Evolutionary conservation across 2,888 invertebrate genomes (phyloP).

Genomic region (Chalcosyrphus nemorum): DNA sequence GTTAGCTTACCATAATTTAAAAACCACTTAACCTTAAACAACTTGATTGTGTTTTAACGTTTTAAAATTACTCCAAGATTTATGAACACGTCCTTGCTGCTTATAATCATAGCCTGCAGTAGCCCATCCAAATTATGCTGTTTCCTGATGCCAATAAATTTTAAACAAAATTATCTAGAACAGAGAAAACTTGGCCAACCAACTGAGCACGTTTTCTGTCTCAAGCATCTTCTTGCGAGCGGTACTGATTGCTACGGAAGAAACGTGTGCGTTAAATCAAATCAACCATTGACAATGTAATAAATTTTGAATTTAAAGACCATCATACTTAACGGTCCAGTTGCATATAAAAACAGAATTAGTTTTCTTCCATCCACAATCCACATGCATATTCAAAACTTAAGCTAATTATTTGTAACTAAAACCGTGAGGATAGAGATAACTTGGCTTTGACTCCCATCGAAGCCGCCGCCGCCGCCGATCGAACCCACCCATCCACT

Average conservation of each 20-base stretch:
- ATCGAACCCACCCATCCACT: conserved; percentile 66
- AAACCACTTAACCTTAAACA: neutral
- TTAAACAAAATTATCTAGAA: conserved; percentile 31
- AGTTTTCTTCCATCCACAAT: conserved; percentile 18
- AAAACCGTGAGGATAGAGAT: conserved; percentile 57
- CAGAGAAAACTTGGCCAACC: conserved; percentile 15
- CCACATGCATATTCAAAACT: conserved; percentile 58
- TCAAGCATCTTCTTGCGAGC: neutral
- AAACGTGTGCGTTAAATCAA: conserved; percentile 45
- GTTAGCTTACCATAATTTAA: too few species aligned
- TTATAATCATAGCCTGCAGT: neutral
- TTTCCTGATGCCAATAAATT: conserved; percentile 35
- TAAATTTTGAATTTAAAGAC: conserved; percentile 38
- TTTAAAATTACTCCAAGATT: neutral
- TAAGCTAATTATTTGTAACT: conserved; percentile 67
- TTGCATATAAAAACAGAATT: neutral
- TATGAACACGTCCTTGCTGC: neutral
- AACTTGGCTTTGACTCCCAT: conserved; percentile 65
- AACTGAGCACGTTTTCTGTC: neutral
- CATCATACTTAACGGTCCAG: conserved; percentile 17
- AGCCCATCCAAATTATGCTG: neutral
- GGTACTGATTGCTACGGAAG: too few species aligned
- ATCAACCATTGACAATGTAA: conserved; percentile 51
- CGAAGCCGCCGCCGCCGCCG: too few species aligned
- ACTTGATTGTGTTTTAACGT: neutral